Evolutionary conservation across 2,888 invertebrate species (phyloP), one percentile per base, ranked within the genome.

Genomic region (Ectobius pallidus): DNA sequence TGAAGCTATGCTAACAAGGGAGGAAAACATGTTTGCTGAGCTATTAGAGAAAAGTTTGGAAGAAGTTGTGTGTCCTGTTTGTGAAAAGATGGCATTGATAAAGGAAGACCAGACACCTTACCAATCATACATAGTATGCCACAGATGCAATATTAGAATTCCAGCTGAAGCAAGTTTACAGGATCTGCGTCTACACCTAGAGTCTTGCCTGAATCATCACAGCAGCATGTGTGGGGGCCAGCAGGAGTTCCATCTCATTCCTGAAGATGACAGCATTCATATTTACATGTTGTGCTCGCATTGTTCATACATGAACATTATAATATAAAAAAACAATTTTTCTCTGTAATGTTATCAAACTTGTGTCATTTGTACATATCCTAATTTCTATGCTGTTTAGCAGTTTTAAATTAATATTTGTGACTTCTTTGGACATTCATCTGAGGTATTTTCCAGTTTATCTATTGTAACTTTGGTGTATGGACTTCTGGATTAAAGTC

Each of bases 51-150:
- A 78, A 22, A 69, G 34, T 44, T 32, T 69, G 16, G 72, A 78
- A 61, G 74, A 79, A 58, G 80, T 84, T 0, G 77, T 83, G 44
- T 84, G 84, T 76, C 84, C 84, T 1, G 76, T 83, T 9, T 85
- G 84, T 70, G 80, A 82, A 74, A 81, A 77, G 75, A 75, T 75
- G 39, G 67, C 65, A 30, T 2, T 65, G 4, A 16, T 22, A n/a
- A 27, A 16, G 16, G 46, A 65, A 2, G 9, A 76, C 44, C 75
- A 83, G 14, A 68, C 22, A 3, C 77, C 80, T 42, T 68, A 74
- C 22, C 62, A 49, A 9, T 77, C 77, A 22, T 75, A 70, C 18
- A 77, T 82, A 52, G 62, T 65, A 27, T 84, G 84, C 70, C 69
- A 71, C 11, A 55, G 61, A 7, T 84, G 84, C 68, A 76, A 78